Conservation (phyloP, 2,797 vertebrate genomes). For the Artibeus jamaicensis region DNA sequence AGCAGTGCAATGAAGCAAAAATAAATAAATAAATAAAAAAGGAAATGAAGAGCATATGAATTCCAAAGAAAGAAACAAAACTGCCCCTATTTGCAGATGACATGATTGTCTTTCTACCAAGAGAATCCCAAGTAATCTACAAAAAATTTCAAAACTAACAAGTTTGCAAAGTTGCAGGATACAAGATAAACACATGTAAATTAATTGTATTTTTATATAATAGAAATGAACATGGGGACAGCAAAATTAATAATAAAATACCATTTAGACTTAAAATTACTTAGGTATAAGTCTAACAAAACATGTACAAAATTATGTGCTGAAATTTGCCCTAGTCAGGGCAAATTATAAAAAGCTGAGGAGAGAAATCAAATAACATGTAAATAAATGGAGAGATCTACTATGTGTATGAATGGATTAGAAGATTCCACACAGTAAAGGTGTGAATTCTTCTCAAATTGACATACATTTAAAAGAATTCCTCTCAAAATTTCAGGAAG, state of each 20-base stretch:
- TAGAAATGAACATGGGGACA: background rate
- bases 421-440: background rate
- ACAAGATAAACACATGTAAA: background rate
- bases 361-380: background rate
- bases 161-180: background rate
- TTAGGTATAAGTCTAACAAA: background rate
- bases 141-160: background rate
- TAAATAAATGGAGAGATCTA: background rate
- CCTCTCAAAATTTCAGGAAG: background rate
- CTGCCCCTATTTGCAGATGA: background rate
- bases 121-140: background rate
- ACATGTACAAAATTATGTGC: background rate
- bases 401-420: background rate
- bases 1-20: background rate
- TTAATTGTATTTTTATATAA: background rate
- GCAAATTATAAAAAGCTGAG: background rate
- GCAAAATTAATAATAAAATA: background rate
- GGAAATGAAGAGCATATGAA: background rate
- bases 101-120: background rate
- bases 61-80: background rate
- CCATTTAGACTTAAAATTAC: background rate
- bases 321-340: no score
- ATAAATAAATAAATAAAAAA: background rate
- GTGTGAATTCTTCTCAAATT: background rate
- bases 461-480: background rate